These are phyloP conservation scores for Simalia tracyae DNA, from an alignment of 2,797 vertebrate species.

Conservation along the genomic window DNA sequence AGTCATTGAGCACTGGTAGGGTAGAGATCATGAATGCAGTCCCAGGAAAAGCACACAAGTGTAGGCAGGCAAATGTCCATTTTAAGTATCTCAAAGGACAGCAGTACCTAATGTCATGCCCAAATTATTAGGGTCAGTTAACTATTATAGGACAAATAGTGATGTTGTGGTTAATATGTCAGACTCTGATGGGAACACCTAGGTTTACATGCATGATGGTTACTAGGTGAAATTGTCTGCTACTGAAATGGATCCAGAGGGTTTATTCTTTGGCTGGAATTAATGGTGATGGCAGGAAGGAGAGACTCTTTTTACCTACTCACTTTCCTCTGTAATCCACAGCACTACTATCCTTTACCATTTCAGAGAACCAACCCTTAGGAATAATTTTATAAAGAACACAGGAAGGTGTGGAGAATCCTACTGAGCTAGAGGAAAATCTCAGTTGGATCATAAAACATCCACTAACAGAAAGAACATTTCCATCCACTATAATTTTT, in stretches of 20 bases:
- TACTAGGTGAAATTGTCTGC: background rate
- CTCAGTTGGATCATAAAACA: too few species aligned
- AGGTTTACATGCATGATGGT: background rate
- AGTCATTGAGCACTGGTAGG: background rate
- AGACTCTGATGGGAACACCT: background rate
- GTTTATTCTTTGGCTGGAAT: background rate
- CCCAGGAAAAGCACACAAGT: background rate
- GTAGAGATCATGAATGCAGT: background rate
- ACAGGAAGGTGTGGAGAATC: too few species aligned
- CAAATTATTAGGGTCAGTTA: background rate
- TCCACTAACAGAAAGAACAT: too few species aligned
- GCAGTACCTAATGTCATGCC: background rate
- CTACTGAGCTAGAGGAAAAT: too few species aligned
- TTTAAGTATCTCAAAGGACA: background rate
- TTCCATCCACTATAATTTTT: too few species aligned
- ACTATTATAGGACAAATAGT: background rate
- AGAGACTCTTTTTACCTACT: too few species aligned
- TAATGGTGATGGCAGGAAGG: background rate
- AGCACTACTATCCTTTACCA: too few species aligned
- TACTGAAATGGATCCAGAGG: background rate
- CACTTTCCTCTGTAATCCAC: too few species aligned
- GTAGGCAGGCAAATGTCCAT: background rate
- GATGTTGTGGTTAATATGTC: background rate
- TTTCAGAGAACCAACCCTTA: too few species aligned
- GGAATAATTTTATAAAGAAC: too few species aligned